Evolutionary conservation across 2,797 vertebrate genomes (phyloP).

Genomic region (Erethizon dorsatum): DNA sequence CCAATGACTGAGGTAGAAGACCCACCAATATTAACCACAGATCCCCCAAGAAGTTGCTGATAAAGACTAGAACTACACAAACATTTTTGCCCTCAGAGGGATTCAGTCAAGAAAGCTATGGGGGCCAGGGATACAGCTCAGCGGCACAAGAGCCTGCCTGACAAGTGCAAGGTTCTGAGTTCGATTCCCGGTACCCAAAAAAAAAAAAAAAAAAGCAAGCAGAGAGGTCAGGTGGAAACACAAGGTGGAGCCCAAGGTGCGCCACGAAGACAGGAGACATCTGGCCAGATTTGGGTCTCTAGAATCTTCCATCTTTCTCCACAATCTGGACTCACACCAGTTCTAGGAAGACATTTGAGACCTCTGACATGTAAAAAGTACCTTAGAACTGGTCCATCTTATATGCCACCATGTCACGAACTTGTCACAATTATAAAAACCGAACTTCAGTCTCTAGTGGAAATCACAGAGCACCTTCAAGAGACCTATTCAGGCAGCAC

Average conservation of each 20-base stretch:
- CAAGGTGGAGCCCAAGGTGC: neutral
- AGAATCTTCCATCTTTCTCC: neutral
- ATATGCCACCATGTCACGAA: neutral
- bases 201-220: too few relatives aligned
- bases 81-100: neutral
- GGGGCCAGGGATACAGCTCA: too few relatives aligned
- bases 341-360: neutral
- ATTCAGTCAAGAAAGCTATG: neutral
- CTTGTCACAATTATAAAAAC: slow-evolving; percentile 15
- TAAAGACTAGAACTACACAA: slow-evolving; percentile 4
- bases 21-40: neutral
- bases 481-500: neutral
- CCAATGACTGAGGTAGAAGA: neutral
- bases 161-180: too few relatives aligned
- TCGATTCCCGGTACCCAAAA: too few relatives aligned
- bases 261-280: neutral
- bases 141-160: too few relatives aligned
- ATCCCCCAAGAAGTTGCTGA: neutral
- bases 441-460: neutral
- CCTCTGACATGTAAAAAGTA: slow-evolving; percentile 18
- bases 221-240: neutral
- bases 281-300: neutral
- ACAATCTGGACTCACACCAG: neutral
- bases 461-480: neutral
- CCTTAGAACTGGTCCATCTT: neutral